Conservation (phyloP, 2,113 vertebrate genomes). For the Psettodes erumei region DNA sequence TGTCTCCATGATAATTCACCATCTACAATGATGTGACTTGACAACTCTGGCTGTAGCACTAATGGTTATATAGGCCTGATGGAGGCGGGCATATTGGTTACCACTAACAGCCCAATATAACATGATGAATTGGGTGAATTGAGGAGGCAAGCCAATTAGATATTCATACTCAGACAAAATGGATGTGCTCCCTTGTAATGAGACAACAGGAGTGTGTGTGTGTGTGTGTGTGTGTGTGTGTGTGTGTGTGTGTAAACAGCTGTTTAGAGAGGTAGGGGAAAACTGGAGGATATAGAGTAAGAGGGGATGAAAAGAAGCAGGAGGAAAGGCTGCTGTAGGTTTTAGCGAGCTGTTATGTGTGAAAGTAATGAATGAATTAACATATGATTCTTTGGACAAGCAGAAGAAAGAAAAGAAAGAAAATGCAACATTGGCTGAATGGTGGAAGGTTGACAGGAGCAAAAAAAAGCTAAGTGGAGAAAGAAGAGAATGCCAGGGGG, state of each 20-base stretch:
- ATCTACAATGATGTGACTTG: constrained; percentile 25
- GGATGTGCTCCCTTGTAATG: constrained; percentile 66
- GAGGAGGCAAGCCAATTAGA: constrained; percentile 75
- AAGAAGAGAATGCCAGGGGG: not conserved
- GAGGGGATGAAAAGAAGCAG: not conserved
- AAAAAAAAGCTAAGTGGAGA: not conserved
- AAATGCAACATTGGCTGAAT: not conserved
- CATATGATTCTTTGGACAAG: constrained; percentile 4
- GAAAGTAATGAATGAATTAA: constrained; percentile 16
- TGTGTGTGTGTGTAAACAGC: constrained; percentile 25
- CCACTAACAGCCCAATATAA: constrained; percentile 73
- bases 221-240: constrained; percentile 42
- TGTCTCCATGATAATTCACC: constrained; percentile 27
- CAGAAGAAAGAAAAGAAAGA: constrained; percentile 6
- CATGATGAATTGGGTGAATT: constrained; percentile 78
- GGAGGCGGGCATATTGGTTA: constrained; percentile 68
- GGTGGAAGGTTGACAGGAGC: not conserved
- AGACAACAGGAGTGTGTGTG: constrained; percentile 39
- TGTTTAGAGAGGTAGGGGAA: constrained; percentile 19
- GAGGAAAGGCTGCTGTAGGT: constrained; percentile 7
- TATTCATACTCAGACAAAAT: constrained; percentile 77
- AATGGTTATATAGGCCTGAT: constrained; percentile 45
- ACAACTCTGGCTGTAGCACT: constrained; percentile 31
- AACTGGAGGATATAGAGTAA: not conserved
- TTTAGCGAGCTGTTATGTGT: constrained; percentile 21